Evolutionary conservation across 35 echinoderm and acorn worm genomes (phyloP).

Genomic region (Apostichopus californicus): DNA sequence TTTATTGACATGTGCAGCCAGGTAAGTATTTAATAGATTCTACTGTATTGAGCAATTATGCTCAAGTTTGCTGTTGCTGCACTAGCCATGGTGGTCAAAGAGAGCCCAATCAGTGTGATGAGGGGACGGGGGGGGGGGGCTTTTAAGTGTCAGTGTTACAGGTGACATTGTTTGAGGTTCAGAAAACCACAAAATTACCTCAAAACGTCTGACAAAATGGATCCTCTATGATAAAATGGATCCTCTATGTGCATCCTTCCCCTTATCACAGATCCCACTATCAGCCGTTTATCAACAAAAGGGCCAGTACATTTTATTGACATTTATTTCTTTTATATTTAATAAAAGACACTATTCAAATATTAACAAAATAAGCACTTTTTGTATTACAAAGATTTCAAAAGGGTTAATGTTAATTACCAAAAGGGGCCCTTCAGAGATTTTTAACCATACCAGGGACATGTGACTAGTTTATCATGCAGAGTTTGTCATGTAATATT

Average conservation of each 20-base stretch:
- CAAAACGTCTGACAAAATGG: too few species aligned
- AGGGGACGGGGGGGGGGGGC: not conserved
- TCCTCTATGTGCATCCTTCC: too few species aligned
- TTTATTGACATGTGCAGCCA: not conserved
- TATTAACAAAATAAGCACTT: not conserved
- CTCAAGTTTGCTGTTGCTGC: too few species aligned
- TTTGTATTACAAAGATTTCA: not conserved
- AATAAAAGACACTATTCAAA: not conserved
- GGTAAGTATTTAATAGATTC: conserved; percentile 1
- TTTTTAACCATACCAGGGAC: not conserved
- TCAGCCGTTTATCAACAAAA: too few species aligned
- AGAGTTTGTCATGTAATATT: not conserved
- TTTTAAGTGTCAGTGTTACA: not conserved
- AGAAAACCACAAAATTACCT: too few species aligned
- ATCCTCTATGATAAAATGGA: too few species aligned
- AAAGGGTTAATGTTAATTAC: not conserved
- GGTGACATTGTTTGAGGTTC: too few species aligned
- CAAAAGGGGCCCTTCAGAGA: not conserved
- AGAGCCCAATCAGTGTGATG: too few species aligned
- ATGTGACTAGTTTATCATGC: not conserved
- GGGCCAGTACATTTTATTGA: too few species aligned
- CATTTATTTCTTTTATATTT: too few species aligned
- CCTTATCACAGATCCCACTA: too few species aligned
- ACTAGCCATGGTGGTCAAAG: too few species aligned
- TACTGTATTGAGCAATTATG: not conserved